A percentile compares a stretch with the other conserved stretches of the same genome.
Evolutionary conservation across 2,113 vertebrate species (phyloP).

Genomic region (Erythrolamprus reginae): DNA sequence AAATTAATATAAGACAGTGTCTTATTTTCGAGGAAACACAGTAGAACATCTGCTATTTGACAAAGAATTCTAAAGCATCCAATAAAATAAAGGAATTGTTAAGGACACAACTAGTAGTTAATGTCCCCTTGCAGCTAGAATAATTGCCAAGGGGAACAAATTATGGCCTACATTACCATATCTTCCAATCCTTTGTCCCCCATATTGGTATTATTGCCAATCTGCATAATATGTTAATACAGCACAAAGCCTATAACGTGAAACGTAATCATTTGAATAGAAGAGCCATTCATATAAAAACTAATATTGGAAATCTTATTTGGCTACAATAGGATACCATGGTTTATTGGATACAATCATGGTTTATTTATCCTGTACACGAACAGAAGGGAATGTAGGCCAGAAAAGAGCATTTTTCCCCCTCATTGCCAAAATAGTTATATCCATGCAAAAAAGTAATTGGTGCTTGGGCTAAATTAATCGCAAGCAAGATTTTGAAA

Average conservation of each 20-base stretch:
- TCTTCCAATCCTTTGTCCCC: neutral
- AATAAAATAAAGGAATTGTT: neutral
- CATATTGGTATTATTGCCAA: neutral
- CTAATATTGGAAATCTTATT: neutral
- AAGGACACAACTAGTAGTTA: neutral
- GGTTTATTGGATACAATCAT: neutral
- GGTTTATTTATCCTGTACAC: neutral
- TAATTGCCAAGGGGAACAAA: neutral
- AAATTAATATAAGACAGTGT: too few relatives aligned
- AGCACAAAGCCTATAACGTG: neutral
- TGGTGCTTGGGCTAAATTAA: conserved; percentile 30
- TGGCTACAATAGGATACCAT: neutral
- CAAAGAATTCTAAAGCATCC: neutral
- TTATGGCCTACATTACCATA: neutral
- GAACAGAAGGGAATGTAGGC: conserved; percentile 13
- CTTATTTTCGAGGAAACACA: too few relatives aligned
- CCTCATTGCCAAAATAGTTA: neutral
- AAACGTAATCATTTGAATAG: neutral
- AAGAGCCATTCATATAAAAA: neutral
- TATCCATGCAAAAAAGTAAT: conserved; percentile 36
- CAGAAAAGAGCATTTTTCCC: neutral
- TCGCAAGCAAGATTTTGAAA: conserved; percentile 44
- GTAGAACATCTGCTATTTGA: neutral
- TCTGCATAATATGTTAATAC: neutral
- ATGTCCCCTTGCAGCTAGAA: neutral